Evolutionary conservation across 2,888 invertebrate species (phyloP), one percentile per base, ranked within the genome.

Genomic region (Myathropa florea): DNA sequence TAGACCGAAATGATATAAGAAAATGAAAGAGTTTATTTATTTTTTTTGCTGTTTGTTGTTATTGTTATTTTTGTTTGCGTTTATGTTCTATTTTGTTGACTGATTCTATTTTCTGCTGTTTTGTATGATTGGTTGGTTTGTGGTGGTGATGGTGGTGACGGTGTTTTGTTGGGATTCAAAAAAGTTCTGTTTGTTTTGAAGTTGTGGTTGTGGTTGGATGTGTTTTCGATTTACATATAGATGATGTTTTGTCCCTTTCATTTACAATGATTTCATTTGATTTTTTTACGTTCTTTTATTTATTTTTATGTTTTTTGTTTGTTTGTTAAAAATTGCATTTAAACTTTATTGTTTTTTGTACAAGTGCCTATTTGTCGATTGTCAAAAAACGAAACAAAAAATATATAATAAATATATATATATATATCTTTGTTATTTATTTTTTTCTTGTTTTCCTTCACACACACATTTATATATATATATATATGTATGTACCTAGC

Each of bases 321-420:
- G 77, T 70, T 64, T 80, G 65, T 75, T 83, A 73, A 80, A 79
- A 81, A 81, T 81, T 81, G 81, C 81, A 81, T 83, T 87, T 83
- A 83, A 81, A 88, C 88, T 82, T 88, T 88, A 84, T 88, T 88
- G 85, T 88, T 91, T 83, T 90, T 92, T 92, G 91, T 92, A 92
- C 91, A 92, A 91, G 92, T 92, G 92, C 92, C 92, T 92, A 92
- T 92, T 92, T 92, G 93, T 93, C 93, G 93, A 93, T 93, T 93
- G 93, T 93, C 93, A 92, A 92, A 91, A 91, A 92, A 91, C 91
- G 90, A 91, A 92, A 90, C 90, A 91, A 91, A 90, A 91, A 89
- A 88, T 90, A 89, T 90, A 84, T 80, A 91, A 90, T 91, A 90
- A 91, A 90, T 90, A 90, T 89, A 89, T 90, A 89, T 90, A 88